Base-by-base conservation (phyloP, 2,888 invertebrate species). In the Parascotia fuliginaria region DNA sequence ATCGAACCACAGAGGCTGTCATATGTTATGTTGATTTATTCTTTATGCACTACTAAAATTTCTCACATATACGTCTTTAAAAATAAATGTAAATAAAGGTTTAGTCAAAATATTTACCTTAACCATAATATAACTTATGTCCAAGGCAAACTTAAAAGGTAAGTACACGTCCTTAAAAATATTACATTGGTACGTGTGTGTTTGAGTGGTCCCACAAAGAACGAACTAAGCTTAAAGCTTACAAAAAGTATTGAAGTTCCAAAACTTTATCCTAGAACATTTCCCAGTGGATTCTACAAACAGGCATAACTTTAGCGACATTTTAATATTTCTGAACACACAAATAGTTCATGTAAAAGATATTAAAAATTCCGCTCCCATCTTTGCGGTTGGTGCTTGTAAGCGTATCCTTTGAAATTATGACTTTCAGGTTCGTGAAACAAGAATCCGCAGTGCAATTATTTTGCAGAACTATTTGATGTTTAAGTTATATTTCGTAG, bases 351-450 rank as follows among this genome's bases (percentile, higher is more conserved):
- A 50, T 51, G 60, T 48, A 62, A 61, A 67, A 63, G 70, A 79
- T 81, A 81, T 81, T 81, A 81, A 81, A 81, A 80, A 81, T 80
- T 79, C 80, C 74, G 32, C 62, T 55, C 52, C 55, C 74, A 27
- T 13, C 45, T 57, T 46, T 54, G 48, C 42, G 9, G 41, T 45
- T 42, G 42, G 37, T 29, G 44, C 42, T 47, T 38, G 31, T 51
- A 42, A 40, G 42, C 49, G 43, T 38, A 40, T 58, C 42, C 32
- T 37, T 32, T 37, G 6, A 32, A 51, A 51, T 59, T 62, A 46
- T 58, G 37, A 59, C 29, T 39, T 22, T 37, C 12, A 28, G 28
- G 15, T 14, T 7, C 16, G 39, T 16, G 33, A 9, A 29, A 40
- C 15, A 6, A 9, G 9, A 12, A 39, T 29, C 9, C 24, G 39